Base-by-base conservation (phyloP, 2,797 vertebrate genomes). In the Florisuga fusca region DNA sequence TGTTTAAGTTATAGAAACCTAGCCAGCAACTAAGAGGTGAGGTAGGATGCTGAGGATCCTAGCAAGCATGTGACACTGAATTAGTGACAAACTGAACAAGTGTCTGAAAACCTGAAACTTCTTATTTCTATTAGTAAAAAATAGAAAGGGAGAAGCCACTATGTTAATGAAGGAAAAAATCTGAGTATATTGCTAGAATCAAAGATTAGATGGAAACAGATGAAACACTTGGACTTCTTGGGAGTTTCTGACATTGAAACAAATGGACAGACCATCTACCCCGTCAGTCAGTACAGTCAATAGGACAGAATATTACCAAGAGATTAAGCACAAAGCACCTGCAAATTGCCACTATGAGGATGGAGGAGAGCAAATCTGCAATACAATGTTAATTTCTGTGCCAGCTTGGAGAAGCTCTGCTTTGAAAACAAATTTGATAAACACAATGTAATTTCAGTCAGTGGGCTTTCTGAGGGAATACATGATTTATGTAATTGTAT, bases 371-470 rank as follows among this genome's bases (percentile, higher is more conserved):
- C 7, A 50, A 9, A 9, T 68, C 38, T 84, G 25, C 13, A 54
- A 11, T 45, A 14, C 67, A 82, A 22, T 20, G 17, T 43, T 87
- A 12, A 12, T 46, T 75, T 59, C 14, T 57, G 36, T 57, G 31
- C 59, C n/a, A 74, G 46, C 25, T 33, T 89, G 84, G 34, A 87
- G 43, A 85, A 71, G 5, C 11, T 90, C 20, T 34, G 41, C 29
- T 92, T 96, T 92, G 69, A 87, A 90, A 90, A 82, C 1, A 0
- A 88, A 57, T 94, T 87, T 25, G 89, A 54, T 67, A 68, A 91
- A 85, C 6, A 53, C 7, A 85, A 29, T 12, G 1, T 34, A n/a
- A 87, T 85, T 93, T 94, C 58, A 71, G 58, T 53, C 11, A 6
- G 6, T 67, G 57, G 23, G 64, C 33, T 66, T 85, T 55, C 51